Conservation (phyloP, 2,888 invertebrate species). For the Apotomis turbidana region DNA sequence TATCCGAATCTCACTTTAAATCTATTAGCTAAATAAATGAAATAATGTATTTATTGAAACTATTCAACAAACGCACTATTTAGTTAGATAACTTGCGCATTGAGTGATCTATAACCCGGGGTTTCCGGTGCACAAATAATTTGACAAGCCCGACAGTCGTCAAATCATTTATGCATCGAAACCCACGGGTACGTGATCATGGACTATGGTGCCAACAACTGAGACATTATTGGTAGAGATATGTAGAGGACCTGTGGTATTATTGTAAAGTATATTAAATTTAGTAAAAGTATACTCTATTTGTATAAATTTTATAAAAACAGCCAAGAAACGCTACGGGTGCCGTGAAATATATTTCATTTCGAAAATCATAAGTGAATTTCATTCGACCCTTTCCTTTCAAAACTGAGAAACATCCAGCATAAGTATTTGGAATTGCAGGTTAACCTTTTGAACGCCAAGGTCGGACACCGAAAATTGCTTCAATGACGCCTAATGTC, state of each 20-base stretch:
- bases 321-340: slow-evolving; percentile 84
- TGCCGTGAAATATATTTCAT: slow-evolving; percentile 82
- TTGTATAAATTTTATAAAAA: slow-evolving; percentile 78
- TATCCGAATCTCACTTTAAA: slow-evolving; percentile 76
- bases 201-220: slow-evolving; percentile 70
- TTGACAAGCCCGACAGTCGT: too few relatives aligned
- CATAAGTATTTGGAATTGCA: background rate
- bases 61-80: slow-evolving; percentile 30
- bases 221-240: slow-evolving; percentile 47
- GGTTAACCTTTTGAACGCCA: too few relatives aligned
- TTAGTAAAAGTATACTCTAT: slow-evolving; percentile 68
- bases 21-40: slow-evolving; percentile 47
- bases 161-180: slow-evolving; percentile 41
- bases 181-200: too few relatives aligned
- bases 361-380: slow-evolving; percentile 65
- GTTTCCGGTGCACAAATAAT: too few relatives aligned
- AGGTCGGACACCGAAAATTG: too few relatives aligned
- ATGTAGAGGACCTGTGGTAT: slow-evolving; percentile 64
- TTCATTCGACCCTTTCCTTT: slow-evolving; percentile 47
- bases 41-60: slow-evolving; percentile 36
- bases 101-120: slow-evolving; percentile 43
- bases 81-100: slow-evolving; percentile 41
- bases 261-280: slow-evolving; percentile 53
- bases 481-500: too few relatives aligned
- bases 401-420: background rate